Evolutionary conservation across 1,140 invertebrate species (phyloP), one percentile per base, ranked within the genome.

Genomic region (Eriosoma lanigerum): DNA sequence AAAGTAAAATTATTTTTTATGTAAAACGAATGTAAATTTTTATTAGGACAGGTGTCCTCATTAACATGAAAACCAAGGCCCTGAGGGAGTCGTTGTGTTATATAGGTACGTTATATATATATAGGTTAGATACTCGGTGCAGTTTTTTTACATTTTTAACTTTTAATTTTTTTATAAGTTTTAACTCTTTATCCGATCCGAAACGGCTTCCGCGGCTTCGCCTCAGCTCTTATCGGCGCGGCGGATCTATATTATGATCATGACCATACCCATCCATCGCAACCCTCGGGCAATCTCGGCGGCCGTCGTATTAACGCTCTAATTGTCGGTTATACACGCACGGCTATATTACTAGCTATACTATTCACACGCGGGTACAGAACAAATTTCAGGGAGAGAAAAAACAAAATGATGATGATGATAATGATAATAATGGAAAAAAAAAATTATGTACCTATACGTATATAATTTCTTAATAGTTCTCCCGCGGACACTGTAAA

Each of bases 31-130:
- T 78, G 75, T 78, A 60, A 78, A 78, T 78, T 78, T n/a, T 62
- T 62, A 60, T 62, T 46, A 62, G 56, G 75, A 78, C 75, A 78
- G 75, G 75, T 78, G 75, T 78, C 75, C 75, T 78, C 75, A 62
- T 78, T 78, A 78, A 21, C 75, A 62, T 62, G 75, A 46, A 38
- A 38, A 46, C 54, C 24, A 13, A 24, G 56, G 10, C 56, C 75
- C 75, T 56, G 75, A 38, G 56, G 75, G 54, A 46, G 73, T 44
- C 58, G 38, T 76, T 58, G 66, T 38, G 8, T 38, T n/a, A n/a
- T n/a, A 44, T 21, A 48, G 6, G 24, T 58, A 58, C 19, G 32
- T 38, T 38, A 58, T 10, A 68, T 68, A 68, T 44, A 68, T 24
- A 44, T 72, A 50, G 24, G 21, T 24, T 12, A 19, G 48, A 46